Evolutionary conservation across 2,113 vertebrate species (phyloP).

Genomic region (Brienomyrus brachyistius): DNA sequence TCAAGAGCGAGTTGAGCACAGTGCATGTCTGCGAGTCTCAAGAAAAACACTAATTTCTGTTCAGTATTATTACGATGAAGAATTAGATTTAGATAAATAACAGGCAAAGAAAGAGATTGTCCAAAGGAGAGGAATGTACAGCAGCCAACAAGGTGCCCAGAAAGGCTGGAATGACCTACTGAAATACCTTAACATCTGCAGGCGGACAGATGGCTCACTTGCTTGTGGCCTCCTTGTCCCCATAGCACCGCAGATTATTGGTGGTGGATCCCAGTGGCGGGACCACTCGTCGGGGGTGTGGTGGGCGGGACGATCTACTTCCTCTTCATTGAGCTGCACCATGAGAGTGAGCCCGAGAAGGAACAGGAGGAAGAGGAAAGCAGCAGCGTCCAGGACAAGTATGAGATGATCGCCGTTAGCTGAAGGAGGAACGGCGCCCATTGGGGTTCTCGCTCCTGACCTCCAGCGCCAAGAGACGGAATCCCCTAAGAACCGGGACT

Average conservation of each 20-base stretch:
- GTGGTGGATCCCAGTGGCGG: slow-evolving; percentile 91
- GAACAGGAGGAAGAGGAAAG: slow-evolving; percentile 39
- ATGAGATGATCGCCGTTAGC: slow-evolving; percentile 71
- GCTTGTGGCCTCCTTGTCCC: slow-evolving; percentile 30
- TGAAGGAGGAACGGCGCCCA: slow-evolving; percentile 35
- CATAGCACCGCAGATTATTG: slow-evolving; percentile 77
- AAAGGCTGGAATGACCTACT: not conserved
- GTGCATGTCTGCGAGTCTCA: not conserved
- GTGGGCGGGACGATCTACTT: slow-evolving; percentile 74
- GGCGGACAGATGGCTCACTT: not conserved
- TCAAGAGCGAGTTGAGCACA: not conserved
- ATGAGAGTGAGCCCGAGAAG: slow-evolving; percentile 44
- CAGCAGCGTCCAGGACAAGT: slow-evolving; percentile 67
- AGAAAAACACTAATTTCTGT: not conserved
- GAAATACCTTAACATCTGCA: slow-evolving; percentile 2
- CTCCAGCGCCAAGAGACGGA: not conserved
- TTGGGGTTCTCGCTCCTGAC: not conserved
- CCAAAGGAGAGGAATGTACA: not conserved
- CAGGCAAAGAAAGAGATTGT: not conserved
- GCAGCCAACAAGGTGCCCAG: not conserved
- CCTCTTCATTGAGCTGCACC: slow-evolving; percentile 83
- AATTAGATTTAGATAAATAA: not conserved
- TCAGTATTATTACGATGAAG: not conserved
- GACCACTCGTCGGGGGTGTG: slow-evolving; percentile 76
- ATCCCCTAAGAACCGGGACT: not conserved